These are phyloP conservation scores for Microtus montanus DNA, from an alignment of 2,113 vertebrate genomes.

Conservation along the genomic window DNA sequence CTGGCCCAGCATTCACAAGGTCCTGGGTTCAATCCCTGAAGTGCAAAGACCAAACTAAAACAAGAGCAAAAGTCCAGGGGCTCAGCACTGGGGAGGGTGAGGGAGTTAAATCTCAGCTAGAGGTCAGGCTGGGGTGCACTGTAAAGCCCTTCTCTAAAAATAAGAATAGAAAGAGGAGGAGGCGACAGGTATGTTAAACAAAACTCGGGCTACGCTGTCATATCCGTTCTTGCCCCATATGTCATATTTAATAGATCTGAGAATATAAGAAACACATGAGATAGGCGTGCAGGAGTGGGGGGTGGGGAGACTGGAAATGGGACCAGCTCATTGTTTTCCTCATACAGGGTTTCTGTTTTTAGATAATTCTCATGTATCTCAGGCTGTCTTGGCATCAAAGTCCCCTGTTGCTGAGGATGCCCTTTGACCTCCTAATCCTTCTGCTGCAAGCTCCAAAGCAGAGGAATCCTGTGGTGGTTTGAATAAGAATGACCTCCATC, in stretches of 20 bases:
- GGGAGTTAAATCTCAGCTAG: background rate
- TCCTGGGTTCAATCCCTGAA: background rate
- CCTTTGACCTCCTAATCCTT: background rate
- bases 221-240: too few relatives aligned
- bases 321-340: too few relatives aligned
- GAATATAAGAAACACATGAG: too few relatives aligned
- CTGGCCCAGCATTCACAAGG: background rate
- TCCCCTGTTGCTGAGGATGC: too few relatives aligned
- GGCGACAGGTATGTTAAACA: background rate
- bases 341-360: accelerated
- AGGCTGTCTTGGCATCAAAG: too few relatives aligned
- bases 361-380: too few relatives aligned
- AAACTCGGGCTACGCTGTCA: too few relatives aligned
- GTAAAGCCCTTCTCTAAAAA: background rate
- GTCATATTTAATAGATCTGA: too few relatives aligned
- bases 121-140: background rate
- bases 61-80: background rate
- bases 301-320: too few relatives aligned
- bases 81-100: background rate
- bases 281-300: too few relatives aligned
- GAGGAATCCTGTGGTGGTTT: too few relatives aligned
- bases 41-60: background rate
- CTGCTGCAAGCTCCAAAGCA: background rate
- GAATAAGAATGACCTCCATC: background rate
- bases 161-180: background rate